Evolutionary conservation across 2,113 vertebrate genomes (phyloP).

Genomic region (Smithornis capensis): DNA sequence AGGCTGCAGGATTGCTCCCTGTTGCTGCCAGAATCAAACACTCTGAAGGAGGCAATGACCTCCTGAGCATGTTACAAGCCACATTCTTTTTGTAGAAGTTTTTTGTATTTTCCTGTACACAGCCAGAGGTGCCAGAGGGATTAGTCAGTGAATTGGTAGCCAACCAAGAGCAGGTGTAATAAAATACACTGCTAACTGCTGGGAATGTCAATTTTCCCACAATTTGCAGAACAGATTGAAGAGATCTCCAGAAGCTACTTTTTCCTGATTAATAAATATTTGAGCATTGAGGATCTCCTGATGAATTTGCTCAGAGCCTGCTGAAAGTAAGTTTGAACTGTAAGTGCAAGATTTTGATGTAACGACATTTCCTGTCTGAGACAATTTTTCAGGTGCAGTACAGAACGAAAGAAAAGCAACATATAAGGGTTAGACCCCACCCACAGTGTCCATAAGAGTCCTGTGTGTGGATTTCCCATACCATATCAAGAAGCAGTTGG

Average conservation of each 20-base stretch:
- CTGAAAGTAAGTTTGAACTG: background rate
- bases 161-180: background rate
- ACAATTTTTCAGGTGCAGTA: background rate
- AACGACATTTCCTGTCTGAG: background rate
- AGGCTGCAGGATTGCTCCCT: background rate
- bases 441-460: background rate
- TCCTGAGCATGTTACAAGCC: background rate
- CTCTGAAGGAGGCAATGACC: background rate
- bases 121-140: background rate
- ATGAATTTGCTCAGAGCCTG: background rate
- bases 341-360: background rate
- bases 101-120: background rate
- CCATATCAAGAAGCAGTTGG: background rate
- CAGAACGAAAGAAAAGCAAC: background rate
- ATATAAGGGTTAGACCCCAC: background rate
- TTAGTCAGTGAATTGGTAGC: fast-evolving
- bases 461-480: background rate
- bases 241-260: background rate
- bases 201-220: background rate
- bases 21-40: background rate
- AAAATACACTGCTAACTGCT: background rate
- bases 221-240: background rate
- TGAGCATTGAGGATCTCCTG: background rate
- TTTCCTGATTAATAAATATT: background rate
- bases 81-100: background rate